Percentiles rank a stretch among this genome's conserved stretches.
Conservation (phyloP, 2,888 invertebrate genomes). For the Platerodrilus igneus region DNA sequence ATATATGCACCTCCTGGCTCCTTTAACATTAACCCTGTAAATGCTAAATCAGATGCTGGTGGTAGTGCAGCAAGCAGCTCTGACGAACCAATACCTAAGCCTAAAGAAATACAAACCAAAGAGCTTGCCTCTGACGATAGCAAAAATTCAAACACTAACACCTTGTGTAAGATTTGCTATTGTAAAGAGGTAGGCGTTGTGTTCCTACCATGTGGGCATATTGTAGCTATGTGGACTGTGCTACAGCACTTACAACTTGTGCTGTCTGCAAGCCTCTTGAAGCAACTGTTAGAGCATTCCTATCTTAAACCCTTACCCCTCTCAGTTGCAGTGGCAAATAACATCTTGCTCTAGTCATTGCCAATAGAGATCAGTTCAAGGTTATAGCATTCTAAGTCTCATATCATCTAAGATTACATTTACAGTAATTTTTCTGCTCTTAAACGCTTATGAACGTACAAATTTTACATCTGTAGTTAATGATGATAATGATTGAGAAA, state of each 20-base stretch:
- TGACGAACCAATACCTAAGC: constrained; percentile 4
- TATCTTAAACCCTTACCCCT: constrained; percentile 47
- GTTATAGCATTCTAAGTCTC: no score
- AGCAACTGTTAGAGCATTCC: constrained; percentile 62
- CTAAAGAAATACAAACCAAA: constrained; percentile 21
- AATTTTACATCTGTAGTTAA: no score
- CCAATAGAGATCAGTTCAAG: no score
- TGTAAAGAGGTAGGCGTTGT: constrained; percentile 82
- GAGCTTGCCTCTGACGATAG: constrained; percentile 14
- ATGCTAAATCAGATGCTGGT: constrained; percentile 4
- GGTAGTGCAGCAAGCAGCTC: no score
- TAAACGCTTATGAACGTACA: no score
- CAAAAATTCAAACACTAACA: constrained; percentile 34
- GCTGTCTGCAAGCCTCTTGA: constrained; percentile 77
- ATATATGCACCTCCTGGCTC: constrained; percentile 16
- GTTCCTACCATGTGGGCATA: constrained; percentile 93
- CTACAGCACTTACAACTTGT: constrained; percentile 78
- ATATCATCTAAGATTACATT: no score
- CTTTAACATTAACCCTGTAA: constrained; percentile 13
- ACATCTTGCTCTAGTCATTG: constrained; percentile 21
- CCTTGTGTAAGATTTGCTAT: constrained; percentile 87
- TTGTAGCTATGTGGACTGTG: constrained; percentile 91
- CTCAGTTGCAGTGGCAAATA: constrained; percentile 15
- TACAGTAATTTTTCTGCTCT: no score
- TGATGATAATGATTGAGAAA: no score